Evolutionary conservation across 2,113 vertebrate species (phyloP), one percentile per base, ranked within the genome.

Genomic region (Phyllostomus discolor): DNA sequence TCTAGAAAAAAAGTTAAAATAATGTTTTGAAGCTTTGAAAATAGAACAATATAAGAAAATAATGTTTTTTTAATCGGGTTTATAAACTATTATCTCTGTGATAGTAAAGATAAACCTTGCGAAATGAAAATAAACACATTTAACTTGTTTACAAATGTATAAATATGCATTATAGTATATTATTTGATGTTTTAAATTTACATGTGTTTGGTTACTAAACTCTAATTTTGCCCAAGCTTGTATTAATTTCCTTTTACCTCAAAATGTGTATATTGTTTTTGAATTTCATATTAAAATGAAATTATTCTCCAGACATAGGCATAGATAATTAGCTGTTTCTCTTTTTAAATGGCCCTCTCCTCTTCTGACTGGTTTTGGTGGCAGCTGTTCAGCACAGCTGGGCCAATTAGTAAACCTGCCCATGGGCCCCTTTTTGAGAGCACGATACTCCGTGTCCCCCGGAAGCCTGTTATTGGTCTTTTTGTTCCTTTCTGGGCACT

Each of bases 171-270:
- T 73, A 4, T 52, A 9, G 4, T 41, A 35, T 88, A 35, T 83
- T 88, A 79, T 70, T 83, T 84, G 64, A 31, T 69, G 24, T 66
- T 79, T 81, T 57, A 26, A 91, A 48, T 66, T 15, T 80, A 93
- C n/a, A 20, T 75, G 43, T 69, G 52, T 14, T 69, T 90, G 64
- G 57, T 81, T 66, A 46, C 22, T 91, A 66, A 76, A 78, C 11
- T n/a, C 62, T 83, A 41, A 75, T 64, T 89, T 94, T 93, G 64
- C 70, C 22, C 35, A 52, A 82, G 82, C 33, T 86, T 69, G 7
- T 19, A 50, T 17, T 70, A 24, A 82, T 92, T 92, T 69, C 9
- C 59, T 94, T 90, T 95, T 87, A 72, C 5, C 95, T 90, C 10
- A 59, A 88, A 90, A 67, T 43, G 41, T 90, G 7, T 69, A 6